These are phyloP conservation scores for Typhlichthys eigenmanni DNA, from an alignment of 2,797 vertebrate genomes.

Conservation along the genomic window DNA sequence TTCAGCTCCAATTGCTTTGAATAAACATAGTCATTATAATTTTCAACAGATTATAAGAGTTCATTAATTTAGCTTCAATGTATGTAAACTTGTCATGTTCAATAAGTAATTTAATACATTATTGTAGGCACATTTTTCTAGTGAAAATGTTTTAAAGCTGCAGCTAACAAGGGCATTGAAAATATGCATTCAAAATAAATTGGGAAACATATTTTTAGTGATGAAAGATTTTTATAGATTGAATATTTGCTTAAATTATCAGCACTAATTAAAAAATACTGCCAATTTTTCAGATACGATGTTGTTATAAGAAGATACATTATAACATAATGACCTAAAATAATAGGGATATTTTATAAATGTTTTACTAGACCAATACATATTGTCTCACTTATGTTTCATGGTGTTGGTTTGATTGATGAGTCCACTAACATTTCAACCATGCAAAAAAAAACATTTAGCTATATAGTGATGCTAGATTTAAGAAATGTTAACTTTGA, in stretches of 20 bases:
- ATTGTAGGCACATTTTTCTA: too few relatives aligned
- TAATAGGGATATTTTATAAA: constrained; percentile 18
- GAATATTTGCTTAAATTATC: constrained; percentile 10
- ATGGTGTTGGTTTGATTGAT: not conserved
- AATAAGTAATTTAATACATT: too few relatives aligned
- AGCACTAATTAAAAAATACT: constrained; percentile 3
- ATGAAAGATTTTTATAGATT: constrained; percentile 1
- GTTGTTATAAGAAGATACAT: constrained; percentile 1
- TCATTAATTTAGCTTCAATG: too few relatives aligned
- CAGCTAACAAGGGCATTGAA: not conserved
- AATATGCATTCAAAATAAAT: not conserved
- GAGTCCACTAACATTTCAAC: not conserved
- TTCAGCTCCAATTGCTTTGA: too few relatives aligned
- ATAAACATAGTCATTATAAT: too few relatives aligned
- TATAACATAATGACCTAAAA: constrained; percentile 11
- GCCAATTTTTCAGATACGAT: not conserved
- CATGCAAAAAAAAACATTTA: not conserved
- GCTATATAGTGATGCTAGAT: too few relatives aligned
- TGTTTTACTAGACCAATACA: not conserved
- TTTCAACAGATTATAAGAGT: too few relatives aligned
- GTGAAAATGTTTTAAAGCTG: too few relatives aligned
- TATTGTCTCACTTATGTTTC: not conserved
- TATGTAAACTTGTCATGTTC: too few relatives aligned
- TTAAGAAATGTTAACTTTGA: too few relatives aligned
- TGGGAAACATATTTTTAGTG: constrained; percentile 23